A percentile compares a stretch with the other conserved stretches of the same genome.
Conservation (phyloP, 1,140 invertebrate species). For the Dinoponera quadriceps region DNA sequence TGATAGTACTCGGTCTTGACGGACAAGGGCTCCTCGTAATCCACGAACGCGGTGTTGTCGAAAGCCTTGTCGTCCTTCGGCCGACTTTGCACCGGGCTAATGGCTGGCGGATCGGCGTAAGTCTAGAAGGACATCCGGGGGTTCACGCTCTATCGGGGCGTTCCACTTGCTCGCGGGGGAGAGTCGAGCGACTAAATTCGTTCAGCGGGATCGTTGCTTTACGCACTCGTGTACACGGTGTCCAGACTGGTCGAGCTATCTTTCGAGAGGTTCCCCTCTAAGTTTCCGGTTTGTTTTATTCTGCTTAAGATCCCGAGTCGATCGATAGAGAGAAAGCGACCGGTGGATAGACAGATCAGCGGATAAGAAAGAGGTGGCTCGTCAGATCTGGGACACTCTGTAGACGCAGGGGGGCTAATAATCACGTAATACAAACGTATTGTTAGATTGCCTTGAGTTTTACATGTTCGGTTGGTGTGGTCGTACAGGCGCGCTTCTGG, state of each 20-base stretch:
- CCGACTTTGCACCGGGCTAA: conserved; percentile 73
- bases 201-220: too few species aligned
- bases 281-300: too few species aligned
- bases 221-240: too few species aligned
- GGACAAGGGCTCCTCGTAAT: conserved; percentile 90
- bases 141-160: neutral
- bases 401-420: conserved; percentile 4
- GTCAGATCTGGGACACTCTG: neutral
- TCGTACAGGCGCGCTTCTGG: conserved; percentile 75
- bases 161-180: too few species aligned
- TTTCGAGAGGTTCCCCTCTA: too few species aligned
- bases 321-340: neutral
- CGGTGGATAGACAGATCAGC: neutral
- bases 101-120: conserved; percentile 80
- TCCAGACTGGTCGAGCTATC: too few species aligned
- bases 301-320: neutral
- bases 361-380: neutral
- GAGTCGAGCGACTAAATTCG: too few species aligned
- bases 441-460: conserved; percentile 83
- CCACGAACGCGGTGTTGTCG: conserved; percentile 91
- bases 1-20: conserved; percentile 91
- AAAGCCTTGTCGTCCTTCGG: conserved; percentile 86
- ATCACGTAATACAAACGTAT: conserved; percentile 67
- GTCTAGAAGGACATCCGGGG: conserved; percentile 73
- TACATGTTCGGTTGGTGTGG: conserved; percentile 83